Conservation (phyloP, 1,140 invertebrate genomes). For the Cyphomyrmex costatus region DNA sequence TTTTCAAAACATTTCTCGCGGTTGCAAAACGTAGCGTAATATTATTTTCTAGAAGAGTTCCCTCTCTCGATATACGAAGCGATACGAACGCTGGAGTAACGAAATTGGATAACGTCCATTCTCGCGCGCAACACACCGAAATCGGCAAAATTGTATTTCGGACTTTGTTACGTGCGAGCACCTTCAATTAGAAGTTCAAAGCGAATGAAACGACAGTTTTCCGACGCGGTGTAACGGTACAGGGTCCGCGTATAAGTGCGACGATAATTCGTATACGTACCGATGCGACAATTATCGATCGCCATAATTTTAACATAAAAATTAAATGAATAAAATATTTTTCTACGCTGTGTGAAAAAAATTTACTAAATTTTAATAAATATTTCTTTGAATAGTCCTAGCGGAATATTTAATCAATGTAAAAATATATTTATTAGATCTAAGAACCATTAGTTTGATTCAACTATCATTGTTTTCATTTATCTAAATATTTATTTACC, state of each 20-base stretch:
- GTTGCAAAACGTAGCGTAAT: conserved; percentile 50
- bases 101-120: conserved; percentile 58
- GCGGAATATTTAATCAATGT: too few relatives aligned
- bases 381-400: too few relatives aligned
- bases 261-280: conserved; percentile 30
- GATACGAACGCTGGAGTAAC: conserved; percentile 45
- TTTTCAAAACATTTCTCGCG: conserved; percentile 44
- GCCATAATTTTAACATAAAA: conserved; percentile 17
- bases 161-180: conserved; percentile 61
- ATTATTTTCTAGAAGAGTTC: conserved; percentile 61
- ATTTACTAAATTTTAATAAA: too few relatives aligned
- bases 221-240: conserved; percentile 26
- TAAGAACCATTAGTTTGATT: too few relatives aligned
- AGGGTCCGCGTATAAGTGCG: conserved; percentile 37
- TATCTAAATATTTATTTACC: too few relatives aligned
- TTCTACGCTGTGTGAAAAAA: too few relatives aligned
- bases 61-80: conserved; percentile 53
- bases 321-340: neutral
- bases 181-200: conserved; percentile 61
- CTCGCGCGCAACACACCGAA: conserved; percentile 57
- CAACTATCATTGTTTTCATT: too few relatives aligned
- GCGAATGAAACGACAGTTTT: conserved; percentile 60
- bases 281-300: conserved; percentile 25
- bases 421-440: too few relatives aligned
- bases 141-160: conserved; percentile 61